Evolutionary conservation across 2,113 vertebrate species (phyloP).

Genomic region (Promerops cafer): DNA sequence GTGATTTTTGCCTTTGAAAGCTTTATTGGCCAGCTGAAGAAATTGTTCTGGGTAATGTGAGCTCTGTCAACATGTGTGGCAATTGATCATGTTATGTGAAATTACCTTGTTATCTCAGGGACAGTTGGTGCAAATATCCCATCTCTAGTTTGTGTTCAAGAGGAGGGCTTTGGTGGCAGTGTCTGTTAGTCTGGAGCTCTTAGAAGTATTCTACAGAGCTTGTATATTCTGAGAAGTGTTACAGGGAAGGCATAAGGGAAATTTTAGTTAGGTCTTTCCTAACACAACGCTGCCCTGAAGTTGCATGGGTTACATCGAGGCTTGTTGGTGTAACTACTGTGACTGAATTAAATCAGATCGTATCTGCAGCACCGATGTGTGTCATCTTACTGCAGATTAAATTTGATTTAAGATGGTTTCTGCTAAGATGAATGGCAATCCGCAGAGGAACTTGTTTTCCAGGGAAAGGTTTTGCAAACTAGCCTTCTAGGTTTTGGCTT

Average conservation of each 20-base stretch:
- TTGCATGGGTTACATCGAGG: fast-evolving
- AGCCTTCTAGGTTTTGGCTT: neutral
- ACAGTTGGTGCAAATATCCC: neutral
- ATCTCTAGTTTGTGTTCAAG: neutral
- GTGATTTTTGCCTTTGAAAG: conserved; percentile 72
- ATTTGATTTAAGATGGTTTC: neutral
- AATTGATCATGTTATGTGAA: neutral
- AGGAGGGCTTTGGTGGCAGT: neutral
- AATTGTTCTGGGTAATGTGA: conserved; percentile 71
- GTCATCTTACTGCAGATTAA: neutral
- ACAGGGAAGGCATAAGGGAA: neutral
- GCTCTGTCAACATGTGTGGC: neutral
- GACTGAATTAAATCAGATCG: fast-evolving
- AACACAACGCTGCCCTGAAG: too few relatives aligned
- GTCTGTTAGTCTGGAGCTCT: neutral
- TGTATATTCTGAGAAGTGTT: neutral
- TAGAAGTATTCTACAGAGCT: neutral
- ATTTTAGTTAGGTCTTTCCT: neutral
- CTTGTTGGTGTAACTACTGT: neutral
- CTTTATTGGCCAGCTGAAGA: conserved; percentile 72
- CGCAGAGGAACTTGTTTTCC: fast-evolving
- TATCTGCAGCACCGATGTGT: fast-evolving
- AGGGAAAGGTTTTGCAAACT: neutral
- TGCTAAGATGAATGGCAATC: neutral
- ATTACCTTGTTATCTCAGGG: neutral